Base-by-base conservation (phyloP, 2,113 vertebrate species). In the Tricholaema leucomelas region DNA sequence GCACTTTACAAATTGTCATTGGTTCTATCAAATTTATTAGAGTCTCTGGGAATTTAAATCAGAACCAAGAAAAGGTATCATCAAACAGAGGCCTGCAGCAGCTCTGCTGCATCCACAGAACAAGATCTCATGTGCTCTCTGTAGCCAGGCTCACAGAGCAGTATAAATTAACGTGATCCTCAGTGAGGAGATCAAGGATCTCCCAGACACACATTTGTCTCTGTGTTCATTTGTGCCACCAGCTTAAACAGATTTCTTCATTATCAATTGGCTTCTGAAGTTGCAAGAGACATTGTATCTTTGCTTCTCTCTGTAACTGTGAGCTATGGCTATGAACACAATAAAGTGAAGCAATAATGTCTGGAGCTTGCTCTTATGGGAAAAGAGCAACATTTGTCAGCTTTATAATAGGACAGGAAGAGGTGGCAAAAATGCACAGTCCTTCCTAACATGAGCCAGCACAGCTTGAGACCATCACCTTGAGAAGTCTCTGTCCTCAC, bases 121-220 rank as follows among this genome's bases (percentile, higher is more conserved):
- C 9, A 78, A 71, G 14, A 2, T 4, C 16, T 16, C 2, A 0
- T 30, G 21, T 2, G 2, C 9, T 18, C 5, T 58, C 25, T 59
- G n/a, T n/a, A n/a, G n/a, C n/a, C n/a, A n/a, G 23, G 19, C 9
- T 33, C 69, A 20, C 17, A 27, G 5, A 33, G 5, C 23, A 38
- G 13, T 33, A 58, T 56, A 74, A 66, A 36, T 24, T 67, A 56
- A 59, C 56, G 24, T 1, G 2, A 10, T 52, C 30, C 35, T 86
- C 42, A 8, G 8, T 17, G 60, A 83, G 10, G 44, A 17, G 19
- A 81, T 12, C 11, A 25, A 71, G 17, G 19, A 30, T 42, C 25
- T 90, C 33, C 36, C 76, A 81, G n/a, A 54, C 4, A 30, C 42
- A 54, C 6, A 9, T 4, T 59, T 67, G 36, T 40, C 48, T 10